A percentile compares a stretch with the other conserved stretches of the same genome.
phyloP scores from a whole-genome alignment of 2,888 invertebrate genomes.

The Diploptera punctata region DNA sequence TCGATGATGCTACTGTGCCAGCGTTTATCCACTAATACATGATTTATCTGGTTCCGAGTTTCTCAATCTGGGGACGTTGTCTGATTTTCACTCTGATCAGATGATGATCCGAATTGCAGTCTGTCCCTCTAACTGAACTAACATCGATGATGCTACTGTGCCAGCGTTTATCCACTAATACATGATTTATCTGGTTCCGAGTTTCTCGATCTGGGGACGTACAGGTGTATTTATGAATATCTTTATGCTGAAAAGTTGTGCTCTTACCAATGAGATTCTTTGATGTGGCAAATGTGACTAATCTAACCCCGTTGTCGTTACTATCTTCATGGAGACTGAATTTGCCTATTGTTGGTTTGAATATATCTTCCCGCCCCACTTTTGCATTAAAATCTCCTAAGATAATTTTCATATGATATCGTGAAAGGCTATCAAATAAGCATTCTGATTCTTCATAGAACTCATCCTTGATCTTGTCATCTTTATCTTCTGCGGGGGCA shows the following conservation, averaged over 20 bases:
- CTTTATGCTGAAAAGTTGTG: neutral
- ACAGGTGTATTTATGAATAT: neutral
- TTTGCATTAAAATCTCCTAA: neutral
- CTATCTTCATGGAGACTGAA: neutral
- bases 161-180: neutral
- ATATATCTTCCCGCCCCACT: neutral
- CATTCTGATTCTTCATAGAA: neutral
- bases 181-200: slow-evolving; percentile 3
- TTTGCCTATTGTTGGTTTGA: neutral
- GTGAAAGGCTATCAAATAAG: neutral
- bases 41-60: no score
- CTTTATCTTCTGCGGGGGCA: neutral
- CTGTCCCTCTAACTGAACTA: neutral
- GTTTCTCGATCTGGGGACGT: neutral
- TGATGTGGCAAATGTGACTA: neutral
- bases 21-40: no score
- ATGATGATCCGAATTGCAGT: neutral
- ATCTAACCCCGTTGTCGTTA: neutral
- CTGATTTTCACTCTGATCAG: neutral
- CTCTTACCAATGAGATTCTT: neutral
- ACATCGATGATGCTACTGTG: neutral
- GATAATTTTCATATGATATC: neutral
- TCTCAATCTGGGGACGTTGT: no score
- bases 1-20: no score
- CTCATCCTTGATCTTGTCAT: neutral